Base-by-base conservation (phyloP, 2,797 vertebrate genomes). In the Thripadectes ignobilis region DNA sequence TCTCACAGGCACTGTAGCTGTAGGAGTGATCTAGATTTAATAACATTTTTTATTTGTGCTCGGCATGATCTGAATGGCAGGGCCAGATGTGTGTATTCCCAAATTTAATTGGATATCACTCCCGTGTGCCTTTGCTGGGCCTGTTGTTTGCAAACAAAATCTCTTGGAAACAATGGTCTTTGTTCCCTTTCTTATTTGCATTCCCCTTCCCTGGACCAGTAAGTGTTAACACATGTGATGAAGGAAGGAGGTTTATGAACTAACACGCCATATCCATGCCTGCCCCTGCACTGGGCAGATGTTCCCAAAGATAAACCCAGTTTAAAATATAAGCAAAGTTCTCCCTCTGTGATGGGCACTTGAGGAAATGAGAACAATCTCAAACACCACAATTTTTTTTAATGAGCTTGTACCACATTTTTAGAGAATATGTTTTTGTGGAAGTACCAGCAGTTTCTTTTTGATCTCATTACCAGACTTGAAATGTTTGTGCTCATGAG, bases 401-500 rank as follows among this genome's bases (percentile, higher is more conserved):
- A 46, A 22, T 48, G 4, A 52, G 46, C 34, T 66, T 21, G n/a
- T 41, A 48, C 9, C 8, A 17, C 3, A 43, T 26, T 82, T 58
- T 45, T 24, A 22, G 34, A 27, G 29, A 26, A 30, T 6, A 6
- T 41, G 4, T 32, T 85, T 52, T 9, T 57, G 23, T 63, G 45
- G 6, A 18, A 26, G 14, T 21, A n/a, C 24, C 36, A 65, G 34
- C 12, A 68, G 27, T 39, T 78, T 55, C 36, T 59, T 69, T 86
- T 79, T 3, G 23, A 9, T 49, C 24, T 82, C 20, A 8, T 62
- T 73, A n/a, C 82, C 1, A 10, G 43, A 12, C 2, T 22, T 54
- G 51, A 68, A 71, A 16, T 7, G 2, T 39, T 57, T 49, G 16
- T 27, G 24, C 3, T 8, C 14, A 2, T 0, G 0, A 10, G 21